These are phyloP conservation scores for Halcyon chelicuti DNA, from an alignment of 2,797 vertebrate species.

Conservation along the genomic window DNA sequence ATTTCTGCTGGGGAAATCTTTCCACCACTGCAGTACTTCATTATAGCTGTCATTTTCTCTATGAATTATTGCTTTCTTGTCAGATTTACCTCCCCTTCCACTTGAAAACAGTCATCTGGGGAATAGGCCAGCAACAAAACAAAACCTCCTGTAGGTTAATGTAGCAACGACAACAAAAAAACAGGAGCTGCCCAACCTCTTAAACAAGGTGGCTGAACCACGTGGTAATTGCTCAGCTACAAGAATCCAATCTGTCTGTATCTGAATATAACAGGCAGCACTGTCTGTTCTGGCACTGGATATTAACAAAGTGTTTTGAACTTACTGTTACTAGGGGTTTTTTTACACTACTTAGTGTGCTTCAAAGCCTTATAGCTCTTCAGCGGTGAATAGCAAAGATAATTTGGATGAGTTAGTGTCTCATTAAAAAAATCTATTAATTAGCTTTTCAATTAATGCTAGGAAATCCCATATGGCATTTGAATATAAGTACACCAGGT, in stretches of 20 bases:
- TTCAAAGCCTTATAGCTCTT: not conserved
- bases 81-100: constrained; percentile 35
- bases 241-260: not conserved
- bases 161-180: not conserved
- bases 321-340: not conserved
- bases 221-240: not conserved
- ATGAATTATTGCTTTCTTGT: constrained; percentile 59
- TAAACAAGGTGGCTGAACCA: not conserved
- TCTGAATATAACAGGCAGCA: not conserved
- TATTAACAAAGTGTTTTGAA: not conserved
- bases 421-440: not conserved
- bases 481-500: not conserved
- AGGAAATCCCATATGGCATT: not conserved
- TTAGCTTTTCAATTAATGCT: not conserved
- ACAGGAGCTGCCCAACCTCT: not conserved
- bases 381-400: not conserved
- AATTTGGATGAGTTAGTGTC: not conserved
- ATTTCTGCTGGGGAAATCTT: not conserved
- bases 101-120: constrained; percentile 30
- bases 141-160: constrained; percentile 30
- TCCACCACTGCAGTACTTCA: not conserved
- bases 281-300: not conserved
- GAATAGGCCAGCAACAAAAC: constrained; percentile 17
- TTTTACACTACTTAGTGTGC: not conserved
- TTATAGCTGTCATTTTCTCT: constrained; percentile 27